Percentiles rank a stretch among this genome's conserved stretches.
Conservation (phyloP, 1,140 invertebrate species). For the Eumeta japonica region DNA sequence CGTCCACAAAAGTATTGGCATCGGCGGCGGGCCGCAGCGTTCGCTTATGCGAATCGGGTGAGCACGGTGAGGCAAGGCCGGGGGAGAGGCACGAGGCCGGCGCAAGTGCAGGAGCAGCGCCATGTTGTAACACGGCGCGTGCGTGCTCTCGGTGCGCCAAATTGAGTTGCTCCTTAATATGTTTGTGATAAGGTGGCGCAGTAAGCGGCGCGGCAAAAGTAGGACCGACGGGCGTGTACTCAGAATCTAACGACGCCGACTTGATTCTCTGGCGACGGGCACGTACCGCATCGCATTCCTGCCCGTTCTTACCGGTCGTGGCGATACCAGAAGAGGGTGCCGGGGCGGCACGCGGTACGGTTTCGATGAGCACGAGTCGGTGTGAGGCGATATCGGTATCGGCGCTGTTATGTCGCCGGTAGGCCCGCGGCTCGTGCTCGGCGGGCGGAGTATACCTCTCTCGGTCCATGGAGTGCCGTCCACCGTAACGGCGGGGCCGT, state of each 20-base stretch:
- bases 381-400: constrained; percentile 20
- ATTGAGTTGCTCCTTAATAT: constrained; percentile 54
- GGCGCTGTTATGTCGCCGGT: constrained; percentile 46
- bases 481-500: constrained; percentile 34
- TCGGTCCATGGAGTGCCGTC: constrained; percentile 42
- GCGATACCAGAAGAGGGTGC: constrained; percentile 33
- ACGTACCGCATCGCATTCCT: constrained; percentile 35
- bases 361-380: not conserved
- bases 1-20: constrained; percentile 51
- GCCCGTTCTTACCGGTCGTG: constrained; percentile 22
- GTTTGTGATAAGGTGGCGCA: too few relatives aligned
- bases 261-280: constrained; percentile 51
- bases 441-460: constrained; percentile 43
- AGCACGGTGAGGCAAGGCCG: constrained; percentile 16
- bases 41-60: constrained; percentile 39
- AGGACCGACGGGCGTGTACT: too few relatives aligned
- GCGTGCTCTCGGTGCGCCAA: constrained; percentile 47
- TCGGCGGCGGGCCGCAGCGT: constrained; percentile 36
- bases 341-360: constrained; percentile 22
- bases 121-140: constrained; percentile 42
- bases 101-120: too few relatives aligned
- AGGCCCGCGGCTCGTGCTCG: constrained; percentile 42
- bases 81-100: constrained; percentile 3
- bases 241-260: constrained; percentile 57
- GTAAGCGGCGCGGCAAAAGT: constrained; percentile 3